Evolutionary conservation across 2,113 vertebrate genomes (phyloP).

Genomic region (Pollachius pollachius): DNA sequence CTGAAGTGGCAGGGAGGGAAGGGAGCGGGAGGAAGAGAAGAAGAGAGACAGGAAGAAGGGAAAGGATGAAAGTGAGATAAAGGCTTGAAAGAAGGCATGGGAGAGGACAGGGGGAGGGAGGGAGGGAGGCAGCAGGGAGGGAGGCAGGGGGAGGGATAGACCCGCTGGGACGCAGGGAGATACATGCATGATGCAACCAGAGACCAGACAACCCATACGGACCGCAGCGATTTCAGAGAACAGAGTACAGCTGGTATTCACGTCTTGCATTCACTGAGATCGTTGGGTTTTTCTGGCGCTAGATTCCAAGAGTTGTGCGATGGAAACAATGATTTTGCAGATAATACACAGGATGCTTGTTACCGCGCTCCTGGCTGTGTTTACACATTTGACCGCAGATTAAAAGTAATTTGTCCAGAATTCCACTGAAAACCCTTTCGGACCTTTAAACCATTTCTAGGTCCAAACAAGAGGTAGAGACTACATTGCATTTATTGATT

Average conservation of each 20-base stretch:
- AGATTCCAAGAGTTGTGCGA: background rate
- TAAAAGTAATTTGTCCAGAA: background rate
- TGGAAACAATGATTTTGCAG: background rate
- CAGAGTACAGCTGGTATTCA: too few species aligned
- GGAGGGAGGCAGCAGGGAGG: slow-evolving; percentile 1
- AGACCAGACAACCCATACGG: background rate
- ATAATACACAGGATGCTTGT: background rate
- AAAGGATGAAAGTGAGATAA: slow-evolving; percentile 19
- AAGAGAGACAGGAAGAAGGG: slow-evolving; percentile 32
- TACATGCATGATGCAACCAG: slow-evolving; percentile 6
- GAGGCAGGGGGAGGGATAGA: too few species aligned
- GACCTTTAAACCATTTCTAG: background rate
- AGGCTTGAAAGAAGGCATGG: background rate
- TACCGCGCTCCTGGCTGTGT: background rate
- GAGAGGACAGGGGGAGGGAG: slow-evolving; percentile 21
- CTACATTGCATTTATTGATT: too few species aligned
- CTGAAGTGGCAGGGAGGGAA: slow-evolving; percentile 16
- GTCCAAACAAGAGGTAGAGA: too few species aligned
- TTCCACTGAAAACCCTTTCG: background rate
- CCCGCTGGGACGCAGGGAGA: slow-evolving; percentile 11
- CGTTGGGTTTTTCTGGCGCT: background rate
- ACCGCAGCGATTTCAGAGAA: too few species aligned
- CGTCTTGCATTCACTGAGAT: background rate
- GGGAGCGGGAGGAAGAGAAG: background rate
- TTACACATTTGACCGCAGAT: background rate